A percentile compares a stretch with the other conserved stretches of the same genome.
These are phyloP conservation scores for Oscheius sp. DNA, from an alignment of 2,888 invertebrate species.

Conservation along the genomic window DNA sequence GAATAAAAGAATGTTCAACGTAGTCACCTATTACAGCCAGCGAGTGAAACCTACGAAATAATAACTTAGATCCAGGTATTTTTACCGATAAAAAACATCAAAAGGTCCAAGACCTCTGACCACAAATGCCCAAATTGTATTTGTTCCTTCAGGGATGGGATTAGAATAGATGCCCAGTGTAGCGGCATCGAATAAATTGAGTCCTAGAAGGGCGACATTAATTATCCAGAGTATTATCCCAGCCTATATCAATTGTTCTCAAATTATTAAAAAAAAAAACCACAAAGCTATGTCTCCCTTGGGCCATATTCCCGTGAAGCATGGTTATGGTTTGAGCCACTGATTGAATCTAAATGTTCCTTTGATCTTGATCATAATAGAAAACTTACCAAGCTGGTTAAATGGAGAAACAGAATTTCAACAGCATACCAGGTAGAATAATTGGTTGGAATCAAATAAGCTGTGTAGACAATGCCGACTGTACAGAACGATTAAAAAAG, in stretches of 20 bases:
- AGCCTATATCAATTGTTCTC: not conserved
- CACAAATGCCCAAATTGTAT: not conserved
- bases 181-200: slow-evolving; percentile 2
- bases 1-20: too few species aligned
- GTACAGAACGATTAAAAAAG: not conserved
- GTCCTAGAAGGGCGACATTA: not conserved
- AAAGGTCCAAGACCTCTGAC: slow-evolving; percentile 6
- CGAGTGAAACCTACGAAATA: not conserved
- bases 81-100: slow-evolving; percentile 1
- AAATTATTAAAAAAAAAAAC: not conserved
- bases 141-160: not conserved
- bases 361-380: not conserved
- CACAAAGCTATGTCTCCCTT: not conserved
- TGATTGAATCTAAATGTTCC: not conserved
- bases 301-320: not conserved
- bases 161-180: slow-evolving; percentile 2
- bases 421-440: not conserved
- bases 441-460: not conserved
- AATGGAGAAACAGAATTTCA: not conserved
- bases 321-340: not conserved
- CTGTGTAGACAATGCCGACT: not conserved
- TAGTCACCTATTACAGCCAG: not conserved
- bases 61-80: not conserved
- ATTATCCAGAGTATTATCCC: not conserved
- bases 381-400: not conserved